Evolutionary conservation across 2,888 invertebrate species (phyloP).

Genomic region (Acrobasis consociella): DNA sequence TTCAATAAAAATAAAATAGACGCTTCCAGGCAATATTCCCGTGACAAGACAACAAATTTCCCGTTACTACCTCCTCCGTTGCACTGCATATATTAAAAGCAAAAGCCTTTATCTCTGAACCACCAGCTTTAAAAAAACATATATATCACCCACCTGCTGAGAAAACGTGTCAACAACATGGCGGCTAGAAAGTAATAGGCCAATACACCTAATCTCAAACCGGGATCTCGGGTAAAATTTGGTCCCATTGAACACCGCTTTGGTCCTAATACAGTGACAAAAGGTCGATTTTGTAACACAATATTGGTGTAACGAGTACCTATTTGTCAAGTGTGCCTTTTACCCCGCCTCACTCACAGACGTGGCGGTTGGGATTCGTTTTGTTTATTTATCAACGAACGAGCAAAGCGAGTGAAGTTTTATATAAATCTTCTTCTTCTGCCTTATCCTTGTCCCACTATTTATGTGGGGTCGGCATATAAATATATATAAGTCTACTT

Average conservation of each 20-base stretch:
- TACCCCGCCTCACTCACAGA: slow-evolving; percentile 45
- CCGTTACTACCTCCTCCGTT: not conserved
- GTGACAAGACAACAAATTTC: not conserved
- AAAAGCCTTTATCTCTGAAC: not conserved
- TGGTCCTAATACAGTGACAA: slow-evolving; percentile 54
- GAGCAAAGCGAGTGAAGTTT: no score
- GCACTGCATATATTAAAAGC: slow-evolving; percentile 6
- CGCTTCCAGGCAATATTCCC: no score
- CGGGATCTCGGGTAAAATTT: slow-evolving; percentile 47
- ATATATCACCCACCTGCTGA: slow-evolving; percentile 6
- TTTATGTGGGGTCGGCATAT: no score
- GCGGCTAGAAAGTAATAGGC: slow-evolving; percentile 50
- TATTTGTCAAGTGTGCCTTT: slow-evolving; percentile 56
- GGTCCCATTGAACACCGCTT: slow-evolving; percentile 50
- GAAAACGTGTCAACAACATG: slow-evolving; percentile 43
- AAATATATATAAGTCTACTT: no score
- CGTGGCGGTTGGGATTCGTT: slow-evolving; percentile 32
- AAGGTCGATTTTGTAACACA: slow-evolving; percentile 61
- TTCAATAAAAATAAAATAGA: no score
- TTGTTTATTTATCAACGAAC: no score
- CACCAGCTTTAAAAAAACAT: not conserved
- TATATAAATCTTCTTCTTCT: no score
- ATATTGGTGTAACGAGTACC: slow-evolving; percentile 56
- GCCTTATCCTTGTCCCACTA: no score
- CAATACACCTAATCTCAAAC: slow-evolving; percentile 50